Base-by-base conservation (phyloP, 2,888 invertebrate genomes). In the Hydroisotoma schaefferi region DNA sequence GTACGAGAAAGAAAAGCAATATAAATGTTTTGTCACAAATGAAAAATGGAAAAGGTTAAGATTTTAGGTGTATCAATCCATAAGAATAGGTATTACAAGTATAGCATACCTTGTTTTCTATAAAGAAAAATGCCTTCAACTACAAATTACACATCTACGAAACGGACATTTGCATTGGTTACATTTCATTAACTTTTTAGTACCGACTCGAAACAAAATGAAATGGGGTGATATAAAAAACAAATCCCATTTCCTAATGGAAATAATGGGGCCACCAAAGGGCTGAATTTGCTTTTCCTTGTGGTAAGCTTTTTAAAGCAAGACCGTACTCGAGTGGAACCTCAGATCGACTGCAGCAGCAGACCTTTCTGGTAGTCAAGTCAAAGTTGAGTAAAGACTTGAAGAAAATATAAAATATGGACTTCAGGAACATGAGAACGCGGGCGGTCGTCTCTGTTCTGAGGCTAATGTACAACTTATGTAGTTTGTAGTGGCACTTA, bases 401-500 rank as follows among this genome's bases (percentile, higher is more conserved):
- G 52, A 37, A 37, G 37, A 29, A 52, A n/a, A n/a, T 37, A 22
- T 52, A 52, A 52, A 52, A 52, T 52, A 52, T 52, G 28, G 33
- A 52, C 52, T 33, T 52, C 29, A 46, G 43, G 33, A 57, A 52
- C 48, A 59, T 57, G 60, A 65, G 61, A 68, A 63, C 61, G 62
- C 68, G 68, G 68, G 68, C 68, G 68, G 68, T 68, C 68, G 57
- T 59, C 59, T 57, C 55, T 49, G 28, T 54, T 46, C 18, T 47
- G 38, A 12, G 33, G 26, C 38, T 61, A 61, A 65, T 65, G 55
- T 63, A 47, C 60, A 55, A 43, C 60, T 60, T 57, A 44, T 33
- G 61, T 57, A 55, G 59, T 62, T 65, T 59, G 56, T 61, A 61
- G 65, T 61, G 65, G 65, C 61, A 65, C 55, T 55, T 51, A 49